phyloP scores from a whole-genome alignment of 2,797 vertebrate genomes.

The Agapornis canus region DNA sequence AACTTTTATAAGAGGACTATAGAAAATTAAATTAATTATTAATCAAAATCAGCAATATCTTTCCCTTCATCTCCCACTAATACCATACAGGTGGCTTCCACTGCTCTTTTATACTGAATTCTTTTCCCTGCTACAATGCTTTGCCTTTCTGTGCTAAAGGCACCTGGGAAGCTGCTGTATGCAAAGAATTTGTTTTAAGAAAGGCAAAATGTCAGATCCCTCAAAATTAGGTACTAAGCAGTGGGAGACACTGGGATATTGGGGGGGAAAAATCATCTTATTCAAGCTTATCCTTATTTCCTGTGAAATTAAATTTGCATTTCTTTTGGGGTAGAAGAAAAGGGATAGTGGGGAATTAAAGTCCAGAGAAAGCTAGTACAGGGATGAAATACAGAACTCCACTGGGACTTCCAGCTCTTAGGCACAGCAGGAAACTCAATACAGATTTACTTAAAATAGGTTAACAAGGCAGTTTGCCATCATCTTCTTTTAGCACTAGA shows the following conservation, averaged over 20 bases:
- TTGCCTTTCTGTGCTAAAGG: conserved; percentile 21
- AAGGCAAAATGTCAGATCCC: conserved; percentile 47
- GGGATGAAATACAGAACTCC: conserved; percentile 58
- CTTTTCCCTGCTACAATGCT: conserved; percentile 18
- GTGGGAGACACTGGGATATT: conserved; percentile 24
- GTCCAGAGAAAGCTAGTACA: conserved; percentile 39
- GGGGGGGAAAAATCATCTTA: not conserved
- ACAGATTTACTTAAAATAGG: conserved; percentile 70
- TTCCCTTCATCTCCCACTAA: not conserved
- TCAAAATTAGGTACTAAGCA: conserved; percentile 42
- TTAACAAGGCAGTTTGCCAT: conserved; percentile 69
- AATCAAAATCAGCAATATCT: conserved; percentile 42
- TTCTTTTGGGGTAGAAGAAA: conserved; percentile 45
- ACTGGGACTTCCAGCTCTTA: conserved; percentile 61
- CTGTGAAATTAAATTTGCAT: conserved; percentile 63
- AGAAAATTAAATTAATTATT: conserved; percentile 63
- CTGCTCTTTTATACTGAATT: conserved; percentile 7
- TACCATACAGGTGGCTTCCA: not conserved
- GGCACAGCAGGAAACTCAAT: conserved; percentile 66
- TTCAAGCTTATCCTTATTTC: conserved; percentile 54
- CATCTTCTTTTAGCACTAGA: conserved; percentile 55
- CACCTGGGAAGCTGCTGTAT: conserved; percentile 45
- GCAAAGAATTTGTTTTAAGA: conserved; percentile 67
- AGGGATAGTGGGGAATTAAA: conserved; percentile 52
- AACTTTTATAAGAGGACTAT: conserved; percentile 18